Evolutionary conservation across 2,113 vertebrate genomes (phyloP).

Genomic region (Gymnobelideus leadbeateri): DNA sequence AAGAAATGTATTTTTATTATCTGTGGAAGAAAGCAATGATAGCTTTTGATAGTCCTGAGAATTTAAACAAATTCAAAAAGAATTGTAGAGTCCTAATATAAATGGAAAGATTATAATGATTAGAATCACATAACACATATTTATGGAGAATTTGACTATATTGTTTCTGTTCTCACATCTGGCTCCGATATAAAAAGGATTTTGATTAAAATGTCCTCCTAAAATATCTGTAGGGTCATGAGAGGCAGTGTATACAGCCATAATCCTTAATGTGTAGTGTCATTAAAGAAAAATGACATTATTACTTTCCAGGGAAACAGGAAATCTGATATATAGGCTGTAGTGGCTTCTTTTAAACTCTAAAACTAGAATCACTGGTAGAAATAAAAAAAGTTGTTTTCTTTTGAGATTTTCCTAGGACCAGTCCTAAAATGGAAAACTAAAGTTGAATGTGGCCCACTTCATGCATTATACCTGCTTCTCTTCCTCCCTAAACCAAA

Average conservation of each 20-base stretch:
- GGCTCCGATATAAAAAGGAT: not conserved
- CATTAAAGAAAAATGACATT: not conserved
- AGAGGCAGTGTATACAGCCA: not conserved
- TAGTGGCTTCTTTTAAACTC: not conserved
- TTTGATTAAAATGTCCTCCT: not conserved
- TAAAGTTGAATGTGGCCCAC: not conserved
- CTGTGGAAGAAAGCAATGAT: not conserved
- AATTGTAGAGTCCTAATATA: conserved; percentile 6
- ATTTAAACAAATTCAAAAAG: conserved; percentile 7
- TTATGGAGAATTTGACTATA: not conserved
- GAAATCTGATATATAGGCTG: not conserved
- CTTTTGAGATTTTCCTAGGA: not conserved
- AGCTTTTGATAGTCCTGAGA: not conserved
- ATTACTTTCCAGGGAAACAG: not conserved
- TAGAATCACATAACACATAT: not conserved
- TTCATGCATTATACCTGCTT: not conserved
- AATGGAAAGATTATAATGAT: not conserved
- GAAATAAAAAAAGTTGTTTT: not conserved
- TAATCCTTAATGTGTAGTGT: not conserved
- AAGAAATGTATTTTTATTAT: not conserved
- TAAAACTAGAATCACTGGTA: not conserved
- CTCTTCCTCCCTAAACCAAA: not conserved
- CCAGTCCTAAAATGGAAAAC: conserved; percentile 10
- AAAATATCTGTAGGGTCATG: not conserved
- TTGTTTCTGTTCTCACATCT: not conserved